Conservation (phyloP, 2,888 invertebrate species). For the Pyralis farinalis region DNA sequence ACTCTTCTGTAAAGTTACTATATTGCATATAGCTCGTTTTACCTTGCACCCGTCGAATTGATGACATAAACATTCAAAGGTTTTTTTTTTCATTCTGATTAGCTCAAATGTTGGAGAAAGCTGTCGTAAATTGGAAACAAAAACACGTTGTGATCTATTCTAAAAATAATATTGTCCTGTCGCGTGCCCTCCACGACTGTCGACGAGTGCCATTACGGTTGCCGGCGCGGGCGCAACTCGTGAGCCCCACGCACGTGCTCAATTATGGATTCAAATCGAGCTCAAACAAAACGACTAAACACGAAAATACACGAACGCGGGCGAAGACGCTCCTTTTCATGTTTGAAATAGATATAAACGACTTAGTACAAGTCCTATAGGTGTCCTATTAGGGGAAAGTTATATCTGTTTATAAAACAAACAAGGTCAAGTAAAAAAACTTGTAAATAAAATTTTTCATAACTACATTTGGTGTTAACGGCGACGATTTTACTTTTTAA, state of each 20-base stretch:
- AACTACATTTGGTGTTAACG: too few relatives aligned
- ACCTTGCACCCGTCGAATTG: too few relatives aligned
- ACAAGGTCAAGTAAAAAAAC: too few relatives aligned
- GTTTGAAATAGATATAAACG: slow-evolving; percentile 9
- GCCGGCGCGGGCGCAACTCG: slow-evolving; percentile 52
- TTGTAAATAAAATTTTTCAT: too few relatives aligned
- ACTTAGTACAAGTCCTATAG: slow-evolving; percentile 3
- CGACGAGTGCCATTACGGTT: slow-evolving; percentile 31
- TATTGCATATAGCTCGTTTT: too few relatives aligned
- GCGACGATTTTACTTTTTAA: too few relatives aligned
- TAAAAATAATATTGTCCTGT: slow-evolving; percentile 52
- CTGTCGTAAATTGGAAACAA: not conserved
- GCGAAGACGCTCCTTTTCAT: slow-evolving; percentile 16
- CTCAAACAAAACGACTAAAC: slow-evolving; percentile 45
- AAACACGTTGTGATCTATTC: slow-evolving; percentile 23
- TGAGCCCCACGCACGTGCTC: slow-evolving; percentile 60
- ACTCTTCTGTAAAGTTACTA: too few relatives aligned
- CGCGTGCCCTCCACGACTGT: slow-evolving; percentile 54
- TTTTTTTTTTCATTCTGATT: too few relatives aligned
- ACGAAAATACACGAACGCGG: slow-evolving; percentile 20
- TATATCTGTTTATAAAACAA: too few relatives aligned
- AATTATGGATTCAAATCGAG: slow-evolving; percentile 48
- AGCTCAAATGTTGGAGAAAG: too few relatives aligned
- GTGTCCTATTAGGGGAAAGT: not conserved
- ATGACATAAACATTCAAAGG: too few relatives aligned